Evolutionary conservation across 2,888 invertebrate species (phyloP), one percentile per base, ranked within the genome.

Genomic region (Plusia festucae): DNA sequence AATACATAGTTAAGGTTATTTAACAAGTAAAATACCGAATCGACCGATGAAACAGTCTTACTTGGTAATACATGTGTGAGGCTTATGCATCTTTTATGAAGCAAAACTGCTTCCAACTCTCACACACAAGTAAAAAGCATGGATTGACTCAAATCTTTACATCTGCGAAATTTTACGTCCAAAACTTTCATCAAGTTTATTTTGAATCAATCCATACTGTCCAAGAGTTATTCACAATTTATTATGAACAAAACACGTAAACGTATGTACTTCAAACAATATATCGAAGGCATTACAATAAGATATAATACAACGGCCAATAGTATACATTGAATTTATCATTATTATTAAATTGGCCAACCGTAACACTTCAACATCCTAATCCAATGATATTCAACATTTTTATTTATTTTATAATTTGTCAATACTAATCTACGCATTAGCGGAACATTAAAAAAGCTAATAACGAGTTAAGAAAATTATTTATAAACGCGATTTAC

Each of bases 391-490:
- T 79, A 79, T 82, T 81, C 80, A 86, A 86, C 82, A 83, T 84
- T 82, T 72, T 77, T 70, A 79, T 78, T 69, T 71, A 73, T 73
- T 68, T 72, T 73, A 72, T 76, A 83, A 81, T 85, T 82, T 84
- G 70, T 86, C 81, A 81, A 79, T 85, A 83, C 83, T 88, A 89
- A 81, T 74, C 88, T 90, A 91, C 84, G 82, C 79, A 73, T 87
- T 81, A 91, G 92, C 90, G 82, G 89, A 89, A 91, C 88, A 82
- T 89, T 91, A 89, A 90, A 90, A 79, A 91, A 92, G 91, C 91
- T 91, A 91, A 83, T 85, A 90, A 90, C 87, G 86, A 89, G 83
- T 86, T 87, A 86, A 82, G 83, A 86, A 85, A 85, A 87, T 85
- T 86, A 89, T 88, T 88, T 40, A 86, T 85, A 82, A 83, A 84